A percentile compares a stretch with the other conserved stretches of the same genome.
phyloP scores from a whole-genome alignment of 2,797 vertebrate species.

The Garrulus glandarius region DNA sequence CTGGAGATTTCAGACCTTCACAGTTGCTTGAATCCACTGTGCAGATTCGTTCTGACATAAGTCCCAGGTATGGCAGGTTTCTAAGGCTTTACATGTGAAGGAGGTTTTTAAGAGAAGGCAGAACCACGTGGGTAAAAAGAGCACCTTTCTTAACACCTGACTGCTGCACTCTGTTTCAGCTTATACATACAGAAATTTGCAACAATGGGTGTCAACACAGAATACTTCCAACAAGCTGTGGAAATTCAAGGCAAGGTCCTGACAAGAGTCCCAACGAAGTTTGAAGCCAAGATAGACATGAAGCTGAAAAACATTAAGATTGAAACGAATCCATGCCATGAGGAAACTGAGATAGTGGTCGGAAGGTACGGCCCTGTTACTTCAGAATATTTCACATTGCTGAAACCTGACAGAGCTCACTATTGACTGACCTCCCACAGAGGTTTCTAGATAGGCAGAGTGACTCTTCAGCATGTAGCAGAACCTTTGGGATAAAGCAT shows the following conservation, averaged over 20 bases:
- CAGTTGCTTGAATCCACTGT: slow-evolving; percentile 77
- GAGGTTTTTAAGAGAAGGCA: not conserved
- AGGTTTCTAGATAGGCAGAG: not conserved
- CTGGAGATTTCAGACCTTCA: slow-evolving; percentile 69
- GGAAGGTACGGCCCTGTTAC: not conserved
- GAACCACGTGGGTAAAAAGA: not conserved
- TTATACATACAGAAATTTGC: not conserved
- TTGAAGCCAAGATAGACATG: slow-evolving; percentile 55
- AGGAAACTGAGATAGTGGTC: slow-evolving; percentile 45
- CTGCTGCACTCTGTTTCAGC: slow-evolving; percentile 4
- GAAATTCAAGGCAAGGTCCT: slow-evolving; percentile 49
- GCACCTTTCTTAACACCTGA: not conserved
- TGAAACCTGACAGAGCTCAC: not conserved
- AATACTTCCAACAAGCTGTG: slow-evolving; percentile 59
- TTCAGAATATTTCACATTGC: not conserved
- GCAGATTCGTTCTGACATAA: slow-evolving; percentile 75
- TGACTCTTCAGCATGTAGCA: not conserved
- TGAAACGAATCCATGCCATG: slow-evolving; percentile 31
- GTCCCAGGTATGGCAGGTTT: slow-evolving; percentile 74
- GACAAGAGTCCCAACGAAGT: slow-evolving; percentile 21
- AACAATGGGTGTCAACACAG: slow-evolving; percentile 66
- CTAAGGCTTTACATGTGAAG: not conserved
- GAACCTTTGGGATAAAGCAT: not conserved
- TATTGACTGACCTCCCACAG: not conserved
- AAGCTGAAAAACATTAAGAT: slow-evolving; percentile 64